Conservation (phyloP, 2,888 invertebrate genomes). For the Monopis laevigella region DNA sequence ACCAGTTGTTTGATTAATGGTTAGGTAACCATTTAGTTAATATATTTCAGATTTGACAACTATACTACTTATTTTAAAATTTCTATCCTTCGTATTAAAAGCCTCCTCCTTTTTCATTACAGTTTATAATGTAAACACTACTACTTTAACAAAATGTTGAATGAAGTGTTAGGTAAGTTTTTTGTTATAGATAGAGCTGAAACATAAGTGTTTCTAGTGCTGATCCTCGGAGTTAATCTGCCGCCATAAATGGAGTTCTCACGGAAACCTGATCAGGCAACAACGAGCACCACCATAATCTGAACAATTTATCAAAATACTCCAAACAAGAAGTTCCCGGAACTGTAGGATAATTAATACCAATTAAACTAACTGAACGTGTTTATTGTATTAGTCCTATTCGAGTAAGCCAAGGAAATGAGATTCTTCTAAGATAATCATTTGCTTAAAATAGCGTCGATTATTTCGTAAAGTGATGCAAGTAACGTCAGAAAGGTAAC, state of each 20-base stretch:
- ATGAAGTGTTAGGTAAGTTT: too few relatives aligned
- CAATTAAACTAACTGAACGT: conserved; percentile 4
- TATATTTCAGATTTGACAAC: too few relatives aligned
- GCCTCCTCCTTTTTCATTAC: too few relatives aligned
- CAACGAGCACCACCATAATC: conserved; percentile 45
- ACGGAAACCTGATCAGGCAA: conserved; percentile 53
- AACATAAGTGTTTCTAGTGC: conserved; percentile 30
- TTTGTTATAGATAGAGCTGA: conserved; percentile 1
- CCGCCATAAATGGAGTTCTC: conserved; percentile 49
- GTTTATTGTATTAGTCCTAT: too few relatives aligned
- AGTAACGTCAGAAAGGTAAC: conserved; percentile 33
- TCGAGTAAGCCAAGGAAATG: too few relatives aligned
- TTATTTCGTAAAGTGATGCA: conserved; percentile 9
- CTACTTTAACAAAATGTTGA: too few relatives aligned
- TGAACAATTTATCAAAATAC: conserved; percentile 58
- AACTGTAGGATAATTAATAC: conserved; percentile 24
- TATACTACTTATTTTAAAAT: too few relatives aligned
- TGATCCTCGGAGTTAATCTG: conserved; percentile 49
- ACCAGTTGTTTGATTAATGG: not conserved
- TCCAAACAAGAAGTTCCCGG: conserved; percentile 59
- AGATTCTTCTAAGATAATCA: too few relatives aligned
- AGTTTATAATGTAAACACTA: too few relatives aligned
- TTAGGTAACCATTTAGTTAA: too few relatives aligned
- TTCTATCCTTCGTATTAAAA: too few relatives aligned
- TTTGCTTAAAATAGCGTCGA: not conserved